Evolutionary conservation across 2,113 vertebrate species (phyloP), one percentile per base, ranked within the genome.

Genomic region (Lota lota): DNA sequence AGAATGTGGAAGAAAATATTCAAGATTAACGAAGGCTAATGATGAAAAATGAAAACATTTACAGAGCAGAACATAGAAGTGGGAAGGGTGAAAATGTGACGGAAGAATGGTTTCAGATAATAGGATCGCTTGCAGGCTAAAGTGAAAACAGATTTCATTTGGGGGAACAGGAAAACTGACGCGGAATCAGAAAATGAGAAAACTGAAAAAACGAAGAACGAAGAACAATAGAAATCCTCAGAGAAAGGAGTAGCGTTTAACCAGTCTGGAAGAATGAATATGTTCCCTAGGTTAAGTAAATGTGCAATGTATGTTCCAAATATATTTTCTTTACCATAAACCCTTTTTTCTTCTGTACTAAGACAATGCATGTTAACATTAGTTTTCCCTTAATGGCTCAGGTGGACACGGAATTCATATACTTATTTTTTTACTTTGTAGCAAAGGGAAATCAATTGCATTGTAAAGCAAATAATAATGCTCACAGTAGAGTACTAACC

Each of bases 21-120:
- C 95, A 97, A 97, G 95, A 97, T 97, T 96, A 97, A 95, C 94
- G 95, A 96, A 97, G 96, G 95, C 95, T 96, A 94, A 95, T 97
- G 95, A 95, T 47, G 40, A 93, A 94, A n/a, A 63, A 63, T 63
- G 62, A 85, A 95, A 85, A 98, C 87, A 93, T 93, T 92, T 96
- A 95, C 94, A 97, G 95, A 95, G 95, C 96, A 98, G 95, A 96
- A 96, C 94, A 94, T 94, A 93, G 95, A 95, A 93, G 94, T 94
- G 95, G 93, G 95, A 94, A 94, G 94, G 95, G 95, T 94, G 93
- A 92, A 93, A 94, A 94, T 79, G 73, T 93, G 95, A 95, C 94
- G 92, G 94, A 97, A 96, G 53, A 56, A 94, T 94, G 94, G 92
- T 95, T 83, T 85, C 80, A 82, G 80, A 96, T 94, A 94, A 14